Evolutionary conservation across 2,888 invertebrate species (phyloP).

Genomic region (Drosophila eohydei): DNA sequence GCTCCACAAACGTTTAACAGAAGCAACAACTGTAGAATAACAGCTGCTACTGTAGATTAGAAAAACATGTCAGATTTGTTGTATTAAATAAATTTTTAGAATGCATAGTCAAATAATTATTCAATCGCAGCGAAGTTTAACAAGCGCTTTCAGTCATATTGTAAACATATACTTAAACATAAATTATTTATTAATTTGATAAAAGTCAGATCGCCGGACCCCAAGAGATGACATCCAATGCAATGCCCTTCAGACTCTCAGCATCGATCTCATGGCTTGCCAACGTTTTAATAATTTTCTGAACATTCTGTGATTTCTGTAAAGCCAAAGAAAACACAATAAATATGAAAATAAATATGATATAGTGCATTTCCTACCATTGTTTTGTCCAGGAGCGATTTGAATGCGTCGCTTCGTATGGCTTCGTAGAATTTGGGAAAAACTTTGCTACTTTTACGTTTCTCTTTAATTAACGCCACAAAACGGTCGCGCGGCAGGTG

Average conservation of each 20-base stretch:
- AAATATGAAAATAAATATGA: no score
- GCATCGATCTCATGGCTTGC: slow-evolving; percentile 68
- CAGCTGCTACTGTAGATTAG: neutral
- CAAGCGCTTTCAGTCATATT: neutral
- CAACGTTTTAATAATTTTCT: slow-evolving; percentile 59
- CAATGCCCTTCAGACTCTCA: slow-evolving; percentile 63
- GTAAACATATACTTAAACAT: neutral
- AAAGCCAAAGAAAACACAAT: slow-evolving; percentile 15
- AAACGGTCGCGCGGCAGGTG: slow-evolving; percentile 73
- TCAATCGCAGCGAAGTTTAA: neutral
- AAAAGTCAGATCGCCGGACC: slow-evolving; percentile 55
- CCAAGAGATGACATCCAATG: slow-evolving; percentile 78
- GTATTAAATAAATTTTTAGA: neutral
- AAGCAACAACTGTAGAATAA: neutral
- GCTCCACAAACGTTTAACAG: neutral
- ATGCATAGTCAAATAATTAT: neutral
- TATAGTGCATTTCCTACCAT: slow-evolving; percentile 59
- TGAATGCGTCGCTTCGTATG: slow-evolving; percentile 66
- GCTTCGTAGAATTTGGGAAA: slow-evolving; percentile 78
- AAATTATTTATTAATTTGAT: neutral
- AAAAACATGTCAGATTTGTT: neutral
- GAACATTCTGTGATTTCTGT: slow-evolving; percentile 63
- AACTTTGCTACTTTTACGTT: slow-evolving; percentile 54
- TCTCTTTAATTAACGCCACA: slow-evolving; percentile 74
- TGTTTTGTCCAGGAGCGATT: slow-evolving; percentile 55